Conservation (phyloP, 2,797 vertebrate genomes). For the Gobionotothen gibberifrons region DNA sequence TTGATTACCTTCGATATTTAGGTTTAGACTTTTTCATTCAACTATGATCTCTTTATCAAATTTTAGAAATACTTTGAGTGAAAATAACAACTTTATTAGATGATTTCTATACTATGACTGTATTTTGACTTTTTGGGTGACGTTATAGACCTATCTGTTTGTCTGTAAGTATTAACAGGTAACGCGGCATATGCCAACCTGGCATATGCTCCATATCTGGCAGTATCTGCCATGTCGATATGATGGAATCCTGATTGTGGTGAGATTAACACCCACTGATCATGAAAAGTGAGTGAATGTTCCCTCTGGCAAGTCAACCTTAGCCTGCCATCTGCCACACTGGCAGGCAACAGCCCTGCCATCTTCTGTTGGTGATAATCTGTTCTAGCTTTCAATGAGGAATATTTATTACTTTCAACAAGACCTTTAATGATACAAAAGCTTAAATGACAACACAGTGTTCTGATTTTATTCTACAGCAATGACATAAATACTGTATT, state of each 20-base stretch:
- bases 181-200: background rate
- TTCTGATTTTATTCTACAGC: background rate
- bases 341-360: conserved; percentile 56
- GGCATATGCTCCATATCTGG: conserved; percentile 2
- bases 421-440: conserved; percentile 22
- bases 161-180: no score
- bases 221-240: conserved; percentile 27
- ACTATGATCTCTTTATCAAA: background rate
- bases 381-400: conserved; percentile 37
- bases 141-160: no score
- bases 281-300: conserved; percentile 58
- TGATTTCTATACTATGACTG: no score
- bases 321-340: conserved; percentile 65
- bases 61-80: no score
- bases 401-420: conserved; percentile 31
- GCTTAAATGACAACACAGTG: conserved; percentile 10
- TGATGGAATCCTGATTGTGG: conserved; percentile 48
- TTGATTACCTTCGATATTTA: no score
- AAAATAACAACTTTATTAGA: no score
- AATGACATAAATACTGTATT: background rate
- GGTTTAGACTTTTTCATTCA: background rate
- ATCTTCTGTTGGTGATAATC: conserved; percentile 51
- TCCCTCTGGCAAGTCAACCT: conserved; percentile 59
- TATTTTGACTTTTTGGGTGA: no score
- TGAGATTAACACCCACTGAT: conserved; percentile 63